A percentile compares a stretch with the other conserved stretches of the same genome.
Evolutionary conservation across 2,797 vertebrate genomes (phyloP).

Genomic region (Allobates femoralis): DNA sequence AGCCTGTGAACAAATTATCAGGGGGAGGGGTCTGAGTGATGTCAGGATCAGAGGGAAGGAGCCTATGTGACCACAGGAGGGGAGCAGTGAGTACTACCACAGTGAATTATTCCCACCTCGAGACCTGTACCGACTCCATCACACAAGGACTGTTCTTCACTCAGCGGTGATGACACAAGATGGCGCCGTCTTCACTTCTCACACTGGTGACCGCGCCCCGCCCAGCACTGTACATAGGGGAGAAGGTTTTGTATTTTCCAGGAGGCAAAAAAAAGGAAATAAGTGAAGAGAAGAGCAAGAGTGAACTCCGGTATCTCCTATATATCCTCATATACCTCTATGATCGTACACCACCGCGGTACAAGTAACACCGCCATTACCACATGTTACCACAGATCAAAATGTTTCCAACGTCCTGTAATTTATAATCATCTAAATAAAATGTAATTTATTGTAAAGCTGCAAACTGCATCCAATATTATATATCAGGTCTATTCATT

Average conservation of each 20-base stretch:
- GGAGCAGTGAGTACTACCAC: no score
- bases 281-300: neutral
- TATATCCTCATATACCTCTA: slow-evolving; percentile 33
- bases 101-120: no score
- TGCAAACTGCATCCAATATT: neutral
- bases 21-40: no score
- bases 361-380: neutral
- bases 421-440: slow-evolving; percentile 80
- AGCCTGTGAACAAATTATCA: no score
- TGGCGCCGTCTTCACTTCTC: no score
- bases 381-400: neutral
- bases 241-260: neutral
- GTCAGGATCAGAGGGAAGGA: no score
- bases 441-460: slow-evolving; percentile 79
- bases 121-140: no score
- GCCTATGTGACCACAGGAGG: no score
- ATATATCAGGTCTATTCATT: neutral
- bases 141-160: no score
- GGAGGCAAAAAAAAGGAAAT: neutral
- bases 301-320: neutral
- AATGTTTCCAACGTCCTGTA: slow-evolving; percentile 66
- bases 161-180: no score
- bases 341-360: neutral
- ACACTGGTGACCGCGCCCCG: neutral
- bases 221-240: neutral